Evolutionary conservation across 2,888 invertebrate species (phyloP).

Genomic region (Melipona bicolor): DNA sequence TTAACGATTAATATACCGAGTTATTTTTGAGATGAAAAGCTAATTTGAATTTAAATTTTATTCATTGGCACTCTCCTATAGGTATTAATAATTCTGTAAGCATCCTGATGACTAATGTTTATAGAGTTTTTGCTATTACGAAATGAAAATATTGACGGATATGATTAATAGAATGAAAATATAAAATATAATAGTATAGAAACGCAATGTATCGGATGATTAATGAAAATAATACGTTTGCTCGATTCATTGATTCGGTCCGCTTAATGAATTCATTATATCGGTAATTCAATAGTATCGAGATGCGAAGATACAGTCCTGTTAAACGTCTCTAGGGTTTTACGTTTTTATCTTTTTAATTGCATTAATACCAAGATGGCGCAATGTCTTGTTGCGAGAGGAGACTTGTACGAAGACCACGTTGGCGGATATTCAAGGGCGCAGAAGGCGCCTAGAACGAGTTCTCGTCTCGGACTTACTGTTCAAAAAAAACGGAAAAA

Average conservation of each 20-base stretch:
- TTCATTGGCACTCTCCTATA: too few species aligned
- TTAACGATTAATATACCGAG: too few species aligned
- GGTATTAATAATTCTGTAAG: neutral
- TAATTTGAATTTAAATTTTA: too few species aligned
- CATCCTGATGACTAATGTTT: neutral
- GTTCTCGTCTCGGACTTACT: slow-evolving; percentile 8
- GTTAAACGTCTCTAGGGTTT: slow-evolving; percentile 27
- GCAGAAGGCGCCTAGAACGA: slow-evolving; percentile 42
- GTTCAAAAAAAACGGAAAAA: neutral
- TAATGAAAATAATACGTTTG: neutral
- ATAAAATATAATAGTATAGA: too few species aligned
- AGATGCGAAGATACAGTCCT: neutral
- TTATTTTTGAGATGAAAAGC: too few species aligned
- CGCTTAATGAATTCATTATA: neutral
- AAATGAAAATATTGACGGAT: neutral
- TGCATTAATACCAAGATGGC: slow-evolving; percentile 50
- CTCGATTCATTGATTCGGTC: slow-evolving; percentile 4
- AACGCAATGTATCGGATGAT: neutral
- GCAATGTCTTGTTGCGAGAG: slow-evolving; percentile 43
- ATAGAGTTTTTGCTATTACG: neutral
- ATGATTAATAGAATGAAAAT: neutral
- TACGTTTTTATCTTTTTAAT: slow-evolving; percentile 13
- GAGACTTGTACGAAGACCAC: slow-evolving; percentile 35
- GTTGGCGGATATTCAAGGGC: slow-evolving; percentile 63
- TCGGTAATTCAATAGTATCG: neutral